These are phyloP conservation scores for Philypnodon macrostomus DNA, from an alignment of 2,797 vertebrate genomes.

Conservation along the genomic window DNA sequence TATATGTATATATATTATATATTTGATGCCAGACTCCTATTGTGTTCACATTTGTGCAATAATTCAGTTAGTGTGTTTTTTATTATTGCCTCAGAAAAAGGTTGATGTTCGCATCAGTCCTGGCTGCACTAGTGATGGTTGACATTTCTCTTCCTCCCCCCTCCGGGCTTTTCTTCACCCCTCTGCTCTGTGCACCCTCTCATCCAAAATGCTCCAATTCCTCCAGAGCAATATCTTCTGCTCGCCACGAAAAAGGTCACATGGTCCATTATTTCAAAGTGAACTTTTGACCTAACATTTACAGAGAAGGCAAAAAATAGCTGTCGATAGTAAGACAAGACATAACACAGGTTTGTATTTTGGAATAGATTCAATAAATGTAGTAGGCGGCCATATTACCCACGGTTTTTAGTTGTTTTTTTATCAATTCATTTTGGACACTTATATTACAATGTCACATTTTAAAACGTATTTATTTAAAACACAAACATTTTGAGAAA, in stretches of 20 bases:
- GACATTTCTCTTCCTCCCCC: constrained; percentile 75
- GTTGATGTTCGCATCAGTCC: constrained; percentile 57
- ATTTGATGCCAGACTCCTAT: too few relatives aligned
- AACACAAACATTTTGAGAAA: too few relatives aligned
- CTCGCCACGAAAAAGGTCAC: constrained; percentile 76
- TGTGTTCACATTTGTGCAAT: constrained; percentile 13
- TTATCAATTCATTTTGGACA: too few relatives aligned
- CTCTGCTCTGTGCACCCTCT: constrained; percentile 40
- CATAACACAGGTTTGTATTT: constrained; percentile 49
- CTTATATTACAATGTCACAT: too few relatives aligned
- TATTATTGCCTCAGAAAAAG: constrained; percentile 31
- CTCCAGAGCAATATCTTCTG: constrained; percentile 67
- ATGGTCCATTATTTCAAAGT: constrained; percentile 76
- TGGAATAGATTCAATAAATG: constrained; percentile 24
- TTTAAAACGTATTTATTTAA: too few relatives aligned
- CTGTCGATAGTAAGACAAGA: constrained; percentile 50
- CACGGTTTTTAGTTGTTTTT: too few relatives aligned
- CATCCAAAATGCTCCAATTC: constrained; percentile 71
- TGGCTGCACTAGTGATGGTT: constrained; percentile 63
- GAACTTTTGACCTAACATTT: constrained; percentile 81
- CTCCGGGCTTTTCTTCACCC: constrained; percentile 46
- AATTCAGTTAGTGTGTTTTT: constrained; percentile 22
- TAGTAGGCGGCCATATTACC: neutral
- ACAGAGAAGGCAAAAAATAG: constrained; percentile 69
- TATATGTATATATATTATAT: too few relatives aligned